Evolutionary conservation across 2,113 vertebrate genomes (phyloP).

Genomic region (Morphnarchus princeps): DNA sequence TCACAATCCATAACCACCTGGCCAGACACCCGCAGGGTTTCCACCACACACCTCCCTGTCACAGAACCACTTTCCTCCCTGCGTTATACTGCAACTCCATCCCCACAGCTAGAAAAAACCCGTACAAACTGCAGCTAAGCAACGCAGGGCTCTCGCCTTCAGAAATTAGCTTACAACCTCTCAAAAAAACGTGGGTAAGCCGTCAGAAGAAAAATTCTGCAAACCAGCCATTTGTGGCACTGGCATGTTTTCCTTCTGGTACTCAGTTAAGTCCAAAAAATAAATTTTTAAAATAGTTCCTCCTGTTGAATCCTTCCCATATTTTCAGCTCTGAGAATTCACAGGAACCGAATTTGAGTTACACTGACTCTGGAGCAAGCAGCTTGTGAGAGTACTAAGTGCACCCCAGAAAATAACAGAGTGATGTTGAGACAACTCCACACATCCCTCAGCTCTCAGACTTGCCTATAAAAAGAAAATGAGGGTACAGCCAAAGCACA

Average conservation of each 20-base stretch:
- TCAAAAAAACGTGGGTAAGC: background rate
- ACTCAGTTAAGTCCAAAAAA: background rate
- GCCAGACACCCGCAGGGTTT: background rate
- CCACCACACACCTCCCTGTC: background rate
- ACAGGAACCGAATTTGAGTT: background rate
- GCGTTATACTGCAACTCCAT: background rate
- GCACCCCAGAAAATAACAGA: background rate
- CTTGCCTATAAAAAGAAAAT: background rate
- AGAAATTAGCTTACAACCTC: background rate
- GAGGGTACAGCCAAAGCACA: background rate
- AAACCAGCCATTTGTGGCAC: background rate
- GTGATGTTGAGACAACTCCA: background rate
- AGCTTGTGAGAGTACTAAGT: background rate
- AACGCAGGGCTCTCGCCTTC: background rate
- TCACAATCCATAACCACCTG: background rate
- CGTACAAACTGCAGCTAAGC: background rate
- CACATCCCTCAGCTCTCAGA: background rate
- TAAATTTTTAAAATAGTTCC: background rate
- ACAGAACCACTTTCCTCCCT: background rate
- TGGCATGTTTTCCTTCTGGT: background rate
- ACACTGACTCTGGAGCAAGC: background rate
- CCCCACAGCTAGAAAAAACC: background rate
- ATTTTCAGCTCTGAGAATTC: background rate
- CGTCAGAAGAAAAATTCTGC: background rate
- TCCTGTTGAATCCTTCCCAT: background rate